A percentile compares a stretch with the other conserved stretches of the same genome.
Evolutionary conservation across 2,888 invertebrate species (phyloP).

Genomic region (Eupithecia subumbrata): DNA sequence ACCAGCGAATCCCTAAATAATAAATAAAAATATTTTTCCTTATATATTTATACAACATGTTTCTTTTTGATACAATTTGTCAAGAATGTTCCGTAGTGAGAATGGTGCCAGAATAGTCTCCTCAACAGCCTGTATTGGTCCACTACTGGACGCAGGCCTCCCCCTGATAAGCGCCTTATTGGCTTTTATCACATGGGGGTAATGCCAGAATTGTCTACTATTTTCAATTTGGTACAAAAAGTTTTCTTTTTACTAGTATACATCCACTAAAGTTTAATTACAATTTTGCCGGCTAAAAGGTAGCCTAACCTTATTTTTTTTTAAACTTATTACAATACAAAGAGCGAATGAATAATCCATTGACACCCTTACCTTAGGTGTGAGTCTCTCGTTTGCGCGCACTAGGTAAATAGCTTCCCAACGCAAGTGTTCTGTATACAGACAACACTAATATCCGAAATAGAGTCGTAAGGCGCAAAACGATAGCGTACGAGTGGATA

Average conservation of each 20-base stretch:
- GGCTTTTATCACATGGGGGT: too few species aligned
- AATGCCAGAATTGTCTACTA: too few species aligned
- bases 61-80: neutral
- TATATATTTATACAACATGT: neutral
- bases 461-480: conserved; percentile 22
- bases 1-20: neutral
- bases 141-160: too few species aligned
- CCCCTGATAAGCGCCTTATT: too few species aligned
- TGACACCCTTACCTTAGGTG: neutral
- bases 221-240: too few species aligned
- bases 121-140: too few species aligned
- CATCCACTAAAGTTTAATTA: too few species aligned
- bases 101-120: neutral
- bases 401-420: conserved; percentile 32
- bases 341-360: neutral
- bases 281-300: too few species aligned
- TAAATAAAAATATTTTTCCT: too few species aligned
- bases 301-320: too few species aligned
- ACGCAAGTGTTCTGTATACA: conserved; percentile 34
- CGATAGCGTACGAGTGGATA: neutral
- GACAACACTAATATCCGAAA: conserved; percentile 28
- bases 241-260: too few species aligned
- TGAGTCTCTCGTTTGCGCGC: neutral
- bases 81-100: neutral
- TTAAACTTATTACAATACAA: neutral